Percentiles rank a stretch among this genome's conserved stretches.
Evolutionary conservation across 2,113 vertebrate genomes (phyloP).

Genomic region (Xerus inauris): DNA sequence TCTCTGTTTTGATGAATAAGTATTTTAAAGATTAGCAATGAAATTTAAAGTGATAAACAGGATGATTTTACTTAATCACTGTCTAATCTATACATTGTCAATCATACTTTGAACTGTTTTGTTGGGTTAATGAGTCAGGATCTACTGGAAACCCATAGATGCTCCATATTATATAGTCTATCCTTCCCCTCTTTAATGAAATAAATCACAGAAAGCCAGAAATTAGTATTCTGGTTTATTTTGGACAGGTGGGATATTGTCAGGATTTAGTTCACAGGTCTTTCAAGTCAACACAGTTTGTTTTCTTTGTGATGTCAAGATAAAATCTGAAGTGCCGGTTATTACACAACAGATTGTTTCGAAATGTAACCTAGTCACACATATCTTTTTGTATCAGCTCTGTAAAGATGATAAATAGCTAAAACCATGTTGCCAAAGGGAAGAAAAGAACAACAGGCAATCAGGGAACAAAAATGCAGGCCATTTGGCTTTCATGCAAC

Average conservation of each 20-base stretch:
- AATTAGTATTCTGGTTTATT: conserved; percentile 7
- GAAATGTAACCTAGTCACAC: not conserved
- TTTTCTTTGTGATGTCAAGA: conserved; percentile 13
- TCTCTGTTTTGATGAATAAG: not conserved
- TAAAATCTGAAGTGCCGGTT: conserved; percentile 23
- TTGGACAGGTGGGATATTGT: not conserved
- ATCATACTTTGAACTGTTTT: not conserved
- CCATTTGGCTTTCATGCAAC: conserved; percentile 35
- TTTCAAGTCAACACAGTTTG: not conserved
- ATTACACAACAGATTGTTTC: not conserved
- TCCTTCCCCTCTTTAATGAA: not conserved
- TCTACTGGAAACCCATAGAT: not conserved
- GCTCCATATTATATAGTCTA: not conserved
- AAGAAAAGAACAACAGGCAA: conserved; percentile 43
- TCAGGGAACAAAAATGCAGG: conserved; percentile 47
- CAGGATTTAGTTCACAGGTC: not conserved
- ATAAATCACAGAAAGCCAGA: not conserved
- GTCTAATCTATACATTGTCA: not conserved
- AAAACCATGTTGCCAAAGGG: not conserved
- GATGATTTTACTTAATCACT: not conserved
- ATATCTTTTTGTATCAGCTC: conserved; percentile 49
- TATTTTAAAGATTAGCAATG: not conserved
- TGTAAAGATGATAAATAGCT: conserved; percentile 44
- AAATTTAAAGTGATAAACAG: not conserved
- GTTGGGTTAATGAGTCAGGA: not conserved